A percentile compares a stretch with the other conserved stretches of the same genome.
Conservation (phyloP, 2,888 invertebrate genomes). For the Empis livida region DNA sequence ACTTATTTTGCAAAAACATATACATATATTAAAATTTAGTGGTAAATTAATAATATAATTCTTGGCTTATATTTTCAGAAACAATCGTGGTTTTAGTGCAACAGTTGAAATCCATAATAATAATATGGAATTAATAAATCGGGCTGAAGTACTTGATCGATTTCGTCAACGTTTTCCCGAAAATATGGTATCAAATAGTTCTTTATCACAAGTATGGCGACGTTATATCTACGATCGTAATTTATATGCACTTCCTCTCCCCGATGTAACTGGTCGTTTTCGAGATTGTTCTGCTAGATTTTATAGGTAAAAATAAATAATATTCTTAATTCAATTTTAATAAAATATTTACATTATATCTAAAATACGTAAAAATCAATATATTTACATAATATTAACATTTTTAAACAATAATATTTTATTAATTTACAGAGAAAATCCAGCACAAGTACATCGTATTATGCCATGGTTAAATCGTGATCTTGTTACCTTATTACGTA, state of each 20-base stretch:
- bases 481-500: constrained; percentile 52
- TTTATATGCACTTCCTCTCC: constrained; percentile 58
- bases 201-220: constrained; percentile 37
- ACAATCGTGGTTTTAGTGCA: constrained; percentile 8
- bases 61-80: too few relatives aligned
- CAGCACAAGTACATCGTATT: constrained; percentile 66
- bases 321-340: too few relatives aligned
- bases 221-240: constrained; percentile 62
- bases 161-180: constrained; percentile 21
- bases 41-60: too few relatives aligned
- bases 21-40: too few relatives aligned
- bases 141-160: constrained; percentile 25
- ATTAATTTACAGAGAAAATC: constrained; percentile 51
- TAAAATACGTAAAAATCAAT: too few relatives aligned
- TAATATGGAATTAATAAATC: constrained; percentile 12
- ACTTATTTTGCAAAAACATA: too few relatives aligned
- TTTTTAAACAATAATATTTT: constrained; percentile 1
- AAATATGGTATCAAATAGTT: constrained; percentile 13
- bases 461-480: constrained; percentile 84
- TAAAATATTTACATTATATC: too few relatives aligned
- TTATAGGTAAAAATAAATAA: constrained; percentile 47
- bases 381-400: constrained; percentile 5
- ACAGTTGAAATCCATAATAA: constrained; percentile 11
- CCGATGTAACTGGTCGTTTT: constrained; percentile 55
- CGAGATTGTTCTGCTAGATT: constrained; percentile 62